Conservation (phyloP, 2,888 invertebrate species). For the Himalopsyche kuldschensis region DNA sequence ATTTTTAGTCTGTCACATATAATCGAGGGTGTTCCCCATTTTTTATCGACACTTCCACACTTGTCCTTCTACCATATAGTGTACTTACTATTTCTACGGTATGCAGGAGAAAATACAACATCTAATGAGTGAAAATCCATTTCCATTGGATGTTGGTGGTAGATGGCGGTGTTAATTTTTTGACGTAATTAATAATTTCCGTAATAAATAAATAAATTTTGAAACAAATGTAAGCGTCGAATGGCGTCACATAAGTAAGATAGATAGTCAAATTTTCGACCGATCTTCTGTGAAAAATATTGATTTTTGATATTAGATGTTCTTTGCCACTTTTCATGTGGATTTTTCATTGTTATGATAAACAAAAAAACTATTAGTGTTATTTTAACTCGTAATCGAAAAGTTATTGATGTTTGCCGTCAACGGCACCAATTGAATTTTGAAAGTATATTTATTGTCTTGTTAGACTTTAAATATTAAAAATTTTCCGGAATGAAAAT, state of each 20-base stretch:
- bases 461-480: too few species aligned
- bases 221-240: background rate
- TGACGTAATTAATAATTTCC: background rate
- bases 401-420: too few species aligned
- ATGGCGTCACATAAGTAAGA: background rate
- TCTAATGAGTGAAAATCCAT: background rate
- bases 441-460: too few species aligned
- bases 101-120: background rate
- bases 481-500: background rate
- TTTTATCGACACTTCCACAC: background rate
- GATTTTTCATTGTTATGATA: conserved; percentile 1
- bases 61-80: background rate
- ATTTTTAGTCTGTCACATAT: background rate
- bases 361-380: background rate
- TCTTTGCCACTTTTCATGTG: conserved; percentile 1
- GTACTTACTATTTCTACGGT: background rate
- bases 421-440: background rate
- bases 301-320: background rate
- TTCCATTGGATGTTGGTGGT: background rate
- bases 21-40: background rate
- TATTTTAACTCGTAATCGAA: background rate
- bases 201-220: background rate
- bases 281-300: conserved; percentile 6
- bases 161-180: background rate
- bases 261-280: background rate